Base-by-base conservation (phyloP, 35 echinoderm and acorn worm species). In the Chiridota heheva region DNA sequence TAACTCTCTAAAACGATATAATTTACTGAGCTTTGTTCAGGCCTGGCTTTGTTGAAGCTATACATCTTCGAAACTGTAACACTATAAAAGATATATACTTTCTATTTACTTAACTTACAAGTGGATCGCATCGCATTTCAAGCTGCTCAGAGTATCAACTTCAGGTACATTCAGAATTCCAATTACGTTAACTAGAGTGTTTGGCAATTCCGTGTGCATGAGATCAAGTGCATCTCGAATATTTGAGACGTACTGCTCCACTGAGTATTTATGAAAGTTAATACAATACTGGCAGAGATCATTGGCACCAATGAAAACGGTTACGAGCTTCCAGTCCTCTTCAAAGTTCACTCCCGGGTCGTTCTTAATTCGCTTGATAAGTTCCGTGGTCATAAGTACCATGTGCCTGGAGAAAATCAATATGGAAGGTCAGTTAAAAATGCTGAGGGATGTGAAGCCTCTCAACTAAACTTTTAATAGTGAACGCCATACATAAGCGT, bases 251-350 rank as follows among this genome's bases (percentile, higher is more conserved):
- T 73, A 87, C 20, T 78, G 42, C 8, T 77, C 60, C 8, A 73
- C 72, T 0, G 73, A 56, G 36, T 63, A 67, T 13, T 78, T 66
- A 17, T 78, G 75, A 12, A 61, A 78, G 53, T 87, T 79, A 18
- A 77, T 34, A 28, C 71, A 69, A 22, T 66, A 87, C 36, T 68
- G 44, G 32, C 84, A 87, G n/a, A 87, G 61, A 20, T 87, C 84
- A 47, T 87, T 87, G n/a, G 35, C 63, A 28, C 84, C 84, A n/a
- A 87, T 79, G 46, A 87, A 79, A 18, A 78, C 37, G 18, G 84
- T 68, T 10, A 87, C 84, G 6, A 87, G 29, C 59, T 87, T 87
- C 84, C 84, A 87, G 29, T 87, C 84, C 4, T 64, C 44, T 12
- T 87, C 73, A 35, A 35, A 87, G 71, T 87, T 28, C 2, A 87